phyloP scores from a whole-genome alignment of 2,888 invertebrate species.

The Labia minor region DNA sequence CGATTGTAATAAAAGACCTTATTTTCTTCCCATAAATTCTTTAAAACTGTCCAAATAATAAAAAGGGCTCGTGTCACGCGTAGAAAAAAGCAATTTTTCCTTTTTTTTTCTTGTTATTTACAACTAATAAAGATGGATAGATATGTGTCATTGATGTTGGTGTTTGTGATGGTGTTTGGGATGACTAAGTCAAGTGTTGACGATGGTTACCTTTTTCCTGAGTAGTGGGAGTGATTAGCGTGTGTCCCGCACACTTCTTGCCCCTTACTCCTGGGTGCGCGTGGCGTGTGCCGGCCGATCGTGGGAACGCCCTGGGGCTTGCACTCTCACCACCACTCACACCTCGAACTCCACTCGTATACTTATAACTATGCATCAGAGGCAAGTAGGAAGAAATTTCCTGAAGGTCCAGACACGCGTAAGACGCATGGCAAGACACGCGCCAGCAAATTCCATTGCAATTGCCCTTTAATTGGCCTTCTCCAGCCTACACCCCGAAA shows the following conservation, averaged over 20 bases:
- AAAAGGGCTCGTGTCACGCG: no score
- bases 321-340: not conserved
- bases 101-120: no score
- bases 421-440: not conserved
- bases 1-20: no score
- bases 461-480: not conserved
- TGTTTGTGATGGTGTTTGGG: no score
- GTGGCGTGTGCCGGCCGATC: conserved; percentile 3
- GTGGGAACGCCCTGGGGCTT: not conserved
- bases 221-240: not conserved
- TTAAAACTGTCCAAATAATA: no score
- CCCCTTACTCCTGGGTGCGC: not conserved
- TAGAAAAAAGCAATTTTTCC: no score
- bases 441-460: not conserved
- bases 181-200: not conserved
- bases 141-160: no score
- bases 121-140: no score
- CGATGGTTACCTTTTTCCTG: not conserved
- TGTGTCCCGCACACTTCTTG: no score
- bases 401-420: not conserved
- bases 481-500: not conserved
- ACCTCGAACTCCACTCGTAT: not conserved
- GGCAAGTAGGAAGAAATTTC: not conserved
- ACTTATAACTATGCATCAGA: not conserved
- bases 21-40: no score